A percentile compares a stretch with the other conserved stretches of the same genome.
phyloP scores from a whole-genome alignment of 2,797 vertebrate genomes.

The Thalassophryne amazonica region DNA sequence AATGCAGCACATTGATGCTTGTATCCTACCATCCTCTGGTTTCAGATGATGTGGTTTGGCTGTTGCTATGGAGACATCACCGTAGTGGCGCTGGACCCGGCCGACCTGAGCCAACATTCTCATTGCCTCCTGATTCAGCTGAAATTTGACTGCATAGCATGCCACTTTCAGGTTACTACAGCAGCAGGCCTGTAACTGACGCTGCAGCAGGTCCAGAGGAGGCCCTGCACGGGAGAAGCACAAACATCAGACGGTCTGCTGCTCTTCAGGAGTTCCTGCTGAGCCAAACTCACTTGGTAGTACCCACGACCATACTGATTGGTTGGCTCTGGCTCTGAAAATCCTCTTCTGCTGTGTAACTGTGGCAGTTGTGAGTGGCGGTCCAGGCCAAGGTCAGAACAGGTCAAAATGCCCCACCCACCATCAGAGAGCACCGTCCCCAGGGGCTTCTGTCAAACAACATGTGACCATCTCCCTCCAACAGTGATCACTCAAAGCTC shows the following conservation, averaged over 20 bases:
- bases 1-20: constrained; percentile 36
- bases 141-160: constrained; percentile 90
- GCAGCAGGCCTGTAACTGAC: constrained; percentile 86
- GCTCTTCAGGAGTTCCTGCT: not conserved
- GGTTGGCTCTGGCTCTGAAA: constrained; percentile 68
- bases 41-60: constrained; percentile 82
- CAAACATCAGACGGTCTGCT: too few relatives aligned
- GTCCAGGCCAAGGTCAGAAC: constrained; percentile 84
- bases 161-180: constrained; percentile 93
- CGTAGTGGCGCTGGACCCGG: constrained; percentile 88
- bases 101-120: constrained; percentile 90
- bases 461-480: too few relatives aligned
- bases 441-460: constrained; percentile 84
- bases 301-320: constrained; percentile 76
- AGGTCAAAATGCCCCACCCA: constrained; percentile 74
- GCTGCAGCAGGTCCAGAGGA: constrained; percentile 78
- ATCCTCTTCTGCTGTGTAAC: constrained; percentile 26
- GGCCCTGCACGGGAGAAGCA: constrained; percentile 70
- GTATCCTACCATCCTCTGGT: constrained; percentile 21
- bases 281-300: constrained; percentile 61
- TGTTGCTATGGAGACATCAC: constrained; percentile 87
- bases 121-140: constrained; percentile 92
- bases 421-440: constrained; percentile 82
- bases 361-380: constrained; percentile 62
- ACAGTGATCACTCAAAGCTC: constrained; percentile 12